These are phyloP conservation scores for Schlechtendalia chinensis DNA, from an alignment of 1,140 invertebrate species.

Conservation along the genomic window DNA sequence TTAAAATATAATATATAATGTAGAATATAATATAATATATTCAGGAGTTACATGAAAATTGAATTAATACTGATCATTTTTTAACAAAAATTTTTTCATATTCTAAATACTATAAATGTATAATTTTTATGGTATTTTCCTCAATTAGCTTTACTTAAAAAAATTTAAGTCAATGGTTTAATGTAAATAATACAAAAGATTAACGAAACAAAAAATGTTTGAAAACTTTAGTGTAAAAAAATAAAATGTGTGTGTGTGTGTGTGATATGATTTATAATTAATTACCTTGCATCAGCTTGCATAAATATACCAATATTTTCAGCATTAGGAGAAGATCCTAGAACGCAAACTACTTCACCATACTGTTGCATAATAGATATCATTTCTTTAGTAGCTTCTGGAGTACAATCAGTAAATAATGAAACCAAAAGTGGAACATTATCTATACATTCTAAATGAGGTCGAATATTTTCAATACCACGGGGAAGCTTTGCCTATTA, in stretches of 20 bases:
- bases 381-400: constrained; percentile 84
- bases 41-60: no score
- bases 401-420: constrained; percentile 93
- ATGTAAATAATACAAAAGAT: no score
- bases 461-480: constrained; percentile 94
- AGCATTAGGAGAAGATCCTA: constrained; percentile 83
- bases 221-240: no score
- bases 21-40: no score
- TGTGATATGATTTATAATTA: neutral
- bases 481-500: constrained; percentile 84
- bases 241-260: neutral
- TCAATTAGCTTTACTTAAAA: no score
- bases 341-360: constrained; percentile 85
- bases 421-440: constrained; percentile 96
- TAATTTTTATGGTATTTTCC: no score
- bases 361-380: constrained; percentile 94
- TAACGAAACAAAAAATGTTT: no score
- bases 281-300: constrained; percentile 87
- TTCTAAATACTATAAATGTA: no score
- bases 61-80: no score
- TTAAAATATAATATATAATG: no score
- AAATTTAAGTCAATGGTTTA: no score
- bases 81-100: no score
- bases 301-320: constrained; percentile 89
- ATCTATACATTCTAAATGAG: constrained; percentile 91